These are phyloP conservation scores for Pica pica DNA, from an alignment of 2,113 vertebrate species.

Conservation along the genomic window DNA sequence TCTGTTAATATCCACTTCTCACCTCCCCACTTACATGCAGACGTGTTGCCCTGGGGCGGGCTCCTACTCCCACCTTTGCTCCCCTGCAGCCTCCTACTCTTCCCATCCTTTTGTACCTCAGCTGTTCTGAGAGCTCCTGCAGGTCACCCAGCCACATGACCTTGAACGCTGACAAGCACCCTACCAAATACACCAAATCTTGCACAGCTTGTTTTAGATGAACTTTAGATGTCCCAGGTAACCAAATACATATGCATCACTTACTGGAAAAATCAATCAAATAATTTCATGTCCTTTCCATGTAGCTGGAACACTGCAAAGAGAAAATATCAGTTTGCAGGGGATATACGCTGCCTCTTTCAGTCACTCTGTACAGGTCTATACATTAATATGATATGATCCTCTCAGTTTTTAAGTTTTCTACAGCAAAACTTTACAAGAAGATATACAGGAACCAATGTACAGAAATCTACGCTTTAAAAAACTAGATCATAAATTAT, in stretches of 20 bases:
- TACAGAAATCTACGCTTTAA: neutral
- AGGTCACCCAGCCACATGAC: neutral
- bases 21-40: neutral
- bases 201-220: neutral
- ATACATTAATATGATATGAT: neutral
- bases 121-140: neutral
- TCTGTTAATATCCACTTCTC: conserved; percentile 7
- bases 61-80: neutral
- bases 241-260: neutral
- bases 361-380: neutral
- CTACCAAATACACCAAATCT: neutral
- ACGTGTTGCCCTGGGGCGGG: neutral
- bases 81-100: neutral
- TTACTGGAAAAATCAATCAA: neutral
- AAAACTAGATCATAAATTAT: conserved; percentile 26
- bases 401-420: neutral
- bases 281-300: neutral
- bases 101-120: neutral
- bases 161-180: neutral
- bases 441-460: neutral
- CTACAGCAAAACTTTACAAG: neutral
- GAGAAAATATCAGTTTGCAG: neutral
- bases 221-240: neutral
- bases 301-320: neutral
- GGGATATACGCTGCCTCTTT: neutral